These are phyloP conservation scores for Mythimna vitellina DNA, from an alignment of 2,888 invertebrate genomes.

Conservation along the genomic window DNA sequence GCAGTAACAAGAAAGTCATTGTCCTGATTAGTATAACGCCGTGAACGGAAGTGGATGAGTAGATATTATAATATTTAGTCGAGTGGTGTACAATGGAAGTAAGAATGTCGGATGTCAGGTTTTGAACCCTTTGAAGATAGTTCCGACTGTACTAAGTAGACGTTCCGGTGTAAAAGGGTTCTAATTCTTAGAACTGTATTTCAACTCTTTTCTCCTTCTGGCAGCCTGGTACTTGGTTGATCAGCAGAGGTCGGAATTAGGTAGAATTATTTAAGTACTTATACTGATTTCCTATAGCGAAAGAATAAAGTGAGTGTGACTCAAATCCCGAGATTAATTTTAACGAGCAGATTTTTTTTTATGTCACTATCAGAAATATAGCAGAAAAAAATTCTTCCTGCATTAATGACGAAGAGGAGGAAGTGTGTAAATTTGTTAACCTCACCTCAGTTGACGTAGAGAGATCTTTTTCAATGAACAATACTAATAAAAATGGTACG, in stretches of 20 bases:
- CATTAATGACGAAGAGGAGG: no score
- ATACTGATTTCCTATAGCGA: no score
- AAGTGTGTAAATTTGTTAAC: no score
- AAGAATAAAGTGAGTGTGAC: no score
- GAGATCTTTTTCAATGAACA: no score
- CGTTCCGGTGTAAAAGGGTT: conserved; percentile 24
- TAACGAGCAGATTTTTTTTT: no score
- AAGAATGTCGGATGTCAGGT: conserved; percentile 73
- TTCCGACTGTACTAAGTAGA: conserved; percentile 25
- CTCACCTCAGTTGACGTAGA: no score
- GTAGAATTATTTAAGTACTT: no score
- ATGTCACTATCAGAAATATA: no score
- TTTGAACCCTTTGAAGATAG: conserved; percentile 29
- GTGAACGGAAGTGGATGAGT: conserved; percentile 81
- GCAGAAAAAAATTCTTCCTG: no score
- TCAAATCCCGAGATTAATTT: no score
- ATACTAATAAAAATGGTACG: no score
- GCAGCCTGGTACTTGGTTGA: neutral
- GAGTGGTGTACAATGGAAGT: conserved; percentile 75
- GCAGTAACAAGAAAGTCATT: conserved; percentile 77
- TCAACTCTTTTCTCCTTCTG: neutral
- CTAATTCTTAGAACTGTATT: conserved; percentile 28
- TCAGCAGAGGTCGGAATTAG: neutral
- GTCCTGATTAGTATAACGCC: conserved; percentile 78
- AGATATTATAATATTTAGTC: conserved; percentile 71